A percentile compares a stretch with the other conserved stretches of the same genome.
Conservation (phyloP, 2,797 vertebrate species). For the Betta splendens region DNA sequence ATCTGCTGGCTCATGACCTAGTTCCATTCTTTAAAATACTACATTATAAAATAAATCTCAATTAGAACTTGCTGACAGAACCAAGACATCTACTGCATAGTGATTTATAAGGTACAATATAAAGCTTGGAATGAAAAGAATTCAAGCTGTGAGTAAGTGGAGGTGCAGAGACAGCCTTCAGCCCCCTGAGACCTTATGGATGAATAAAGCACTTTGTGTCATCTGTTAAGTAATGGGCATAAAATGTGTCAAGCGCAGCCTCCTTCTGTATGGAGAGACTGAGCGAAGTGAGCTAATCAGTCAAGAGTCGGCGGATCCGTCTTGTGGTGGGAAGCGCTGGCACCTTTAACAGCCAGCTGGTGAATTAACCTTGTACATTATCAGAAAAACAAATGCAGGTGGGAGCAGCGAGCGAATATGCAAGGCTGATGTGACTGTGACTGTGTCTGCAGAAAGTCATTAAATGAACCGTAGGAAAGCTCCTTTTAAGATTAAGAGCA, state of each 20-base stretch:
- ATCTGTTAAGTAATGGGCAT: not conserved
- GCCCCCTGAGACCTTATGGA: not conserved
- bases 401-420: conserved; percentile 2
- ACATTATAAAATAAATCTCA: conserved; percentile 3
- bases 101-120: conserved; percentile 1
- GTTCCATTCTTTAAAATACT: conserved; percentile 2
- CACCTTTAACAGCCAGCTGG: not conserved
- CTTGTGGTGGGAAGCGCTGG: not conserved
- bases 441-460: not conserved
- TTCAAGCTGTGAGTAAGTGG: not conserved
- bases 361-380: not conserved
- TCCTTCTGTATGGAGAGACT: conserved; percentile 3
- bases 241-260: conserved; percentile 3
- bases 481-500: not conserved
- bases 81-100: not conserved
- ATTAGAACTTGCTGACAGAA: not conserved
- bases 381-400: conserved; percentile 1
- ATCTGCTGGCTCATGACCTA: conserved; percentile 30
- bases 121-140: not conserved
- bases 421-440: not conserved
- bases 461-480: not conserved
- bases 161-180: not conserved
- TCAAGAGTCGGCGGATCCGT: not conserved
- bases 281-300: not conserved
- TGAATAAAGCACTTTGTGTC: conserved; percentile 8